Evolutionary conservation across 2,888 invertebrate genomes (phyloP).

Genomic region (Cheilosia scutellata): DNA sequence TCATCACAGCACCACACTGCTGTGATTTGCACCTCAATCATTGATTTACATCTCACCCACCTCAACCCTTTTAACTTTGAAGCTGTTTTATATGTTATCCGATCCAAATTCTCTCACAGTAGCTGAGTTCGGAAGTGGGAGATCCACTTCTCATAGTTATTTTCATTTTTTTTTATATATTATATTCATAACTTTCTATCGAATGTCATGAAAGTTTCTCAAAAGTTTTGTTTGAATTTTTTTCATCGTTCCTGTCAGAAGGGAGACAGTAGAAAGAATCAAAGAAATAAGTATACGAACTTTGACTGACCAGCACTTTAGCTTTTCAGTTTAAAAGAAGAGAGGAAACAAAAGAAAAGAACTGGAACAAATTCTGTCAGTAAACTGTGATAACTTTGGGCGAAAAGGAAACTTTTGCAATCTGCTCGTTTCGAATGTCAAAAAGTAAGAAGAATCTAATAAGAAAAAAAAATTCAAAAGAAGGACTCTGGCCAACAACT

Average conservation of each 20-base stretch:
- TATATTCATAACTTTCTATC: slow-evolving; percentile 26
- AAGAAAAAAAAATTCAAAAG: background rate
- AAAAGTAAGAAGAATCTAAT: slow-evolving; percentile 10
- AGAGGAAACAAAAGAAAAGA: background rate
- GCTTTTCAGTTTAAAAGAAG: background rate
- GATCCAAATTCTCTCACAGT: background rate
- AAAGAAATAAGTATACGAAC: slow-evolving; percentile 1
- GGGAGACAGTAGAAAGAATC: slow-evolving; percentile 27
- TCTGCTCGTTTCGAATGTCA: slow-evolving; percentile 38
- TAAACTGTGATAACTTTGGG: slow-evolving; percentile 23
- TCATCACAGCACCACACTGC: too few species aligned
- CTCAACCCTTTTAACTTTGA: background rate
- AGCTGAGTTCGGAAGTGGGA: background rate
- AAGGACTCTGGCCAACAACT: slow-evolving; percentile 9
- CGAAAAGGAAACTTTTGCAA: slow-evolving; percentile 31
- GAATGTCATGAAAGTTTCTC: slow-evolving; percentile 28
- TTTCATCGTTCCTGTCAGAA: background rate
- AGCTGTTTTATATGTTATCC: background rate
- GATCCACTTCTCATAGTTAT: background rate
- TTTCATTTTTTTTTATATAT: background rate
- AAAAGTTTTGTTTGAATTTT: background rate
- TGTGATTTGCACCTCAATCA: too few species aligned
- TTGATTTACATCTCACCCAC: too few species aligned
- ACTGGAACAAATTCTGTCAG: slow-evolving; percentile 2
- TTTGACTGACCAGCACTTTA: slow-evolving; percentile 44